Base-by-base conservation (phyloP, 2,113 vertebrate genomes). In the Hystrix brachyura region DNA sequence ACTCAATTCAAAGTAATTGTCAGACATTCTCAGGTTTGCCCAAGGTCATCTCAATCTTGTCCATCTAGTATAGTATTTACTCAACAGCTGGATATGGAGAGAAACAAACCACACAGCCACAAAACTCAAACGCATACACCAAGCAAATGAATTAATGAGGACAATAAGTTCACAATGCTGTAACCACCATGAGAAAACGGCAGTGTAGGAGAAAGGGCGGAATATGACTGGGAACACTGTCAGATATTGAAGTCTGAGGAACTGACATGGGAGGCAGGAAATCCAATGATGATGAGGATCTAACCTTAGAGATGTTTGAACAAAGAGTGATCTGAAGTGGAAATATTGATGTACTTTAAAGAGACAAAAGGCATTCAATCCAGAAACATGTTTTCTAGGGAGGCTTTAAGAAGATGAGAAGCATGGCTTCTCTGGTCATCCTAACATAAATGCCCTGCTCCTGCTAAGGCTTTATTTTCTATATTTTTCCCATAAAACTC, bases 1-100 rank as follows among this genome's bases (percentile, higher is more conserved):
- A 96, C 15, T 32, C 78, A 57, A 94, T 87, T 96, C 96, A 95
- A 91, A 57, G 62, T 93, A 80, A 69, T 87, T 82, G 91, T 57
- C 64, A 94, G 85, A 86, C 81, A 81, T 92, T 84, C 13, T 92
- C 17, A 95, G 69, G 2, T 90, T 90, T 95, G 7, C 53, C 34
- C 84, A 48, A 84, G 84, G 38, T 64, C 17, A 25, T 80, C 57
- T 48, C 38, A 7, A 6, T 59, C 27, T 34, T 78, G 59, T 91
- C 25, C 29, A 51, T 90, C 65, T 79, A 11, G 7, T 71, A 43
- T 9, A 38, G 7, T 71, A 43, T 64, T 10, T 34, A 43, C 69
- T 93, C 38, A 83, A 34, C 4, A 85, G 10, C 62, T 60, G 55
- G 29, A n/a, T 5, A 53, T 15, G 29, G 23, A 80, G 4, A 38